Conservation (phyloP, 2,888 invertebrate species). For the Athripsodes cinereus region DNA sequence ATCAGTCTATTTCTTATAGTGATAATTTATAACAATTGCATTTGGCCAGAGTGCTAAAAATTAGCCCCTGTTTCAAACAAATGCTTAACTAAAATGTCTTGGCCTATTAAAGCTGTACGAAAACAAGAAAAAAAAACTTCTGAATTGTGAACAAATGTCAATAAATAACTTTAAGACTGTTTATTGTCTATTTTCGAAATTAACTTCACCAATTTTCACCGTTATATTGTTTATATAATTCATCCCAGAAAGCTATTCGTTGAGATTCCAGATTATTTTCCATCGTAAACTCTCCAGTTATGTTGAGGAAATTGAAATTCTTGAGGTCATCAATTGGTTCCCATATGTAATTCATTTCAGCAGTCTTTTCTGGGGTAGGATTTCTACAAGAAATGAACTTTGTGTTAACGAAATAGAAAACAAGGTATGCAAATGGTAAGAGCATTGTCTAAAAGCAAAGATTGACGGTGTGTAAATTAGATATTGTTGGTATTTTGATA, state of each 20-base stretch:
- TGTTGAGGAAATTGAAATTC: constrained; percentile 47
- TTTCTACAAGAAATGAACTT: constrained; percentile 37
- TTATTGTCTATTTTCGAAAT: neutral
- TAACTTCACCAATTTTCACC: constrained; percentile 19
- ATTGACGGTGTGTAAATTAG: too few relatives aligned
- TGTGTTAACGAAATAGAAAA: too few relatives aligned
- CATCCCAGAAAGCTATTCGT: constrained; percentile 54
- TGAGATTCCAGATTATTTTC: constrained; percentile 48
- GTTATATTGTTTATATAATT: constrained; percentile 39
- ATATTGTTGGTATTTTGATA: too few relatives aligned
- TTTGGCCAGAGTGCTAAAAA: too few relatives aligned
- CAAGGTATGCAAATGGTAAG: too few relatives aligned
- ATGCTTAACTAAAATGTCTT: too few relatives aligned
- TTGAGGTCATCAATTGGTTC: constrained; percentile 42
- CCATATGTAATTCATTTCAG: constrained; percentile 49
- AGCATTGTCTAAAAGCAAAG: too few relatives aligned
- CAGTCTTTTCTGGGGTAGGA: constrained; percentile 50
- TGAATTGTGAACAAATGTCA: neutral
- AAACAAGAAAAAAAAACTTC: neutral
- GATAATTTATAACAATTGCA: too few relatives aligned
- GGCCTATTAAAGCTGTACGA: too few relatives aligned
- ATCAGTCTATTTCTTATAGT: too few relatives aligned
- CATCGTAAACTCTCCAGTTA: constrained; percentile 47
- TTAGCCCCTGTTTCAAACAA: too few relatives aligned
- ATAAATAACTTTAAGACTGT: neutral